Base-by-base conservation (phyloP, 2,888 invertebrate species). In the Melanargia galathea region DNA sequence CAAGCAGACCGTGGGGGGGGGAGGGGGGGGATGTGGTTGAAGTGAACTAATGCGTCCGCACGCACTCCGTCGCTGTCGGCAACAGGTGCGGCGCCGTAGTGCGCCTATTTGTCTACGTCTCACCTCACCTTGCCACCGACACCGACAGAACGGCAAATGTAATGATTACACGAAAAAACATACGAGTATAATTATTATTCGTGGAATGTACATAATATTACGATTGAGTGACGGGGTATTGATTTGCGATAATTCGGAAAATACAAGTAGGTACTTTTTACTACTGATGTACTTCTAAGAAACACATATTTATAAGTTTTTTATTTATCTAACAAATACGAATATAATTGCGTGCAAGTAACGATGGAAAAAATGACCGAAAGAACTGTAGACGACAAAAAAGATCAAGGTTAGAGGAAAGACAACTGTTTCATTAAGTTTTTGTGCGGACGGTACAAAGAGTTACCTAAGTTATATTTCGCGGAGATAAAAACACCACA, bases 371-470 rank as follows among this genome's bases (percentile, higher is more conserved):
- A 35, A 52, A 33, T 57, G 43, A 30, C 45, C 57, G 57, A 30
- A 1, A 26, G 24, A 18, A 51, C 18, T 26, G 43, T 63, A n/a
- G n/a, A n/a, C 26, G 22, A 20, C 20, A 49, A 49, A 59, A 48
- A 24, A n/a, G n/a, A 49, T 24, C 52, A 48, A 60, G 60, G 60
- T 63, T 52, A 43, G 18, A 63, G 54, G 60, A 63, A 63, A 60
- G 54, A 55, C 60, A 49, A 43, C 13, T 43, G 30, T 22, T 49
- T 46, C 51, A 43, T 48, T 54, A 58, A n/a, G 2, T 45, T 33
- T n/a, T 54, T 38, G 43, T 38, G 43, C 38, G 6, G 18, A 33
- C 51, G n/a, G 11, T 43, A 61, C 52, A 46, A 11, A 20, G 33
- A 16, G 22, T n/a, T n/a, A n/a, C n/a, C 33, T 59, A 30, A 45